Percentiles rank a stretch among this genome's conserved stretches.
Conservation (phyloP, 2,888 invertebrate species). For the Chrysodeixis includens region DNA sequence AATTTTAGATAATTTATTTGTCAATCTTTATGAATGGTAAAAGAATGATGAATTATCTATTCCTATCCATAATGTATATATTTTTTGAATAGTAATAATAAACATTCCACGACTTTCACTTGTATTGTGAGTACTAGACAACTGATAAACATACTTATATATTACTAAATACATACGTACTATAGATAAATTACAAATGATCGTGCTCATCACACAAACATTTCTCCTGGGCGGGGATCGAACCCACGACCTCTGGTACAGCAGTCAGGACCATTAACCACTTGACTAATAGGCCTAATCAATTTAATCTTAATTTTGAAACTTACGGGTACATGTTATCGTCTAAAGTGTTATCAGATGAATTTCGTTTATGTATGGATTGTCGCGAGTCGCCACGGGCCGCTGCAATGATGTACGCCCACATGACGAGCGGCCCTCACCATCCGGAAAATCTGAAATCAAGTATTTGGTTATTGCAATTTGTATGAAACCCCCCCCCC, state of each 20-base stretch:
- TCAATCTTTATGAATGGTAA: background rate
- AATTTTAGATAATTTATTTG: background rate
- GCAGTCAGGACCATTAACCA: too few relatives aligned
- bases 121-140: background rate
- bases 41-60: too few relatives aligned
- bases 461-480: conserved; percentile 17
- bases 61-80: too few relatives aligned
- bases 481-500: background rate
- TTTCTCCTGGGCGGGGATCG: too few relatives aligned
- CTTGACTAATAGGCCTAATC: too few relatives aligned
- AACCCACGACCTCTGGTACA: too few relatives aligned
- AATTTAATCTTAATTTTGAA: background rate
- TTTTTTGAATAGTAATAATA: too few relatives aligned
- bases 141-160: too few relatives aligned
- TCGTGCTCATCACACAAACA: too few relatives aligned
- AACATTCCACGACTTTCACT: too few relatives aligned
- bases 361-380: conserved; percentile 69
- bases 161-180: too few relatives aligned
- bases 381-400: conserved; percentile 91
- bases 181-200: too few relatives aligned
- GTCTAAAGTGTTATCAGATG: conserved; percentile 63
- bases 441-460: conserved; percentile 61
- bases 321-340: conserved; percentile 75
- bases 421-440: conserved; percentile 81
- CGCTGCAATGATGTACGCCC: conserved; percentile 93